Evolutionary conservation across 2,888 invertebrate genomes (phyloP).

Genomic region (Polymixis lichenea): DNA sequence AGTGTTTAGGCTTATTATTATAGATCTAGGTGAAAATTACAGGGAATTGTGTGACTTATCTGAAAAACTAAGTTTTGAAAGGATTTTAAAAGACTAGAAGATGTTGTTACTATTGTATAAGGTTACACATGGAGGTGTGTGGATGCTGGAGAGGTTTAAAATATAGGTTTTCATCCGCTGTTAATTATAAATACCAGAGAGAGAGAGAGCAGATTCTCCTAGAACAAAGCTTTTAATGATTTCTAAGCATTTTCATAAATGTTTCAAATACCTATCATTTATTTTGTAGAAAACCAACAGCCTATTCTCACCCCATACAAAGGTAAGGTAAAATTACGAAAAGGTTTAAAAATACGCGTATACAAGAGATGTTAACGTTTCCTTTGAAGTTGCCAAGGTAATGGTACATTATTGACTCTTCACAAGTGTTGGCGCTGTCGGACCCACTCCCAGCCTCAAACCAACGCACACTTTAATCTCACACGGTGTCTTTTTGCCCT

Average conservation of each 20-base stretch:
- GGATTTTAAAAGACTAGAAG: background rate
- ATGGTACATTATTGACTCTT: constrained; percentile 46
- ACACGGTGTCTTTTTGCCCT: constrained; percentile 35
- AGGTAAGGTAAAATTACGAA: background rate
- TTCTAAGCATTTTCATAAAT: background rate
- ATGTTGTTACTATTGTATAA: background rate
- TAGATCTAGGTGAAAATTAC: constrained; percentile 7
- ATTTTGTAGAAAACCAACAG: background rate
- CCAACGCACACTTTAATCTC: constrained; percentile 43
- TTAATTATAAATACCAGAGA: background rate
- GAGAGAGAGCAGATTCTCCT: background rate
- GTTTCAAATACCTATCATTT: background rate
- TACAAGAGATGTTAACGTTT: constrained; percentile 6
- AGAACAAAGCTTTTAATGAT: background rate
- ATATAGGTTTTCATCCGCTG: background rate
- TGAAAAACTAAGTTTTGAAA: background rate
- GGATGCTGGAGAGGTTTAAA: background rate
- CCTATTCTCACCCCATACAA: constrained; percentile 13
- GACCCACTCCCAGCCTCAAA: constrained; percentile 12
- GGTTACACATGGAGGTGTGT: background rate
- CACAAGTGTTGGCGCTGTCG: constrained; percentile 28
- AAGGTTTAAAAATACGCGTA: constrained; percentile 17
- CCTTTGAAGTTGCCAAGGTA: constrained; percentile 31
- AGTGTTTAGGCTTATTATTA: constrained; percentile 3
- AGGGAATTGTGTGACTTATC: constrained; percentile 3